Evolutionary conservation across 1,140 invertebrate species (phyloP), one percentile per base, ranked within the genome.

Genomic region (Drosophila sp.): DNA sequence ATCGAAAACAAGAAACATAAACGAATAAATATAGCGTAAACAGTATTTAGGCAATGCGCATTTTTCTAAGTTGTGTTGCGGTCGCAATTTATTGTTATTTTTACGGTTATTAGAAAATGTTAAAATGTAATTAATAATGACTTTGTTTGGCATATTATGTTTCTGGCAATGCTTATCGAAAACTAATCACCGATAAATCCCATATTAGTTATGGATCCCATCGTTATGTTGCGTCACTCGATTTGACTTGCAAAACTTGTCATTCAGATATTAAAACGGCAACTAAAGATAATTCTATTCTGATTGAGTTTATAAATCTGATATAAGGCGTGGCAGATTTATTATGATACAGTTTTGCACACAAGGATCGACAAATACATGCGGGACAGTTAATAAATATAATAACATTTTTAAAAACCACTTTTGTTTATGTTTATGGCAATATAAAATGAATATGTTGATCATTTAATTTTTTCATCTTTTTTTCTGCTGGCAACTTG

Each of bases 51-150:
- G 27, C 43, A 48, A 36, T 71, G 67, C 67, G 59, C 63, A 81
- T 74, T 32, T 48, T 53, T 62, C 56, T 21, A 62, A 59, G 32
- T 13, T 38, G 36, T 54, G 57, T 62, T 69, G 58, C 27, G 41
- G 27, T 16, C 51, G 58, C 65, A 78, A 81, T 78, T 78, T 71
- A 75, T 78, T 51, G 78, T 72, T 86, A 58, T 86, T 83, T 83
- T 83, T 83, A 87, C 79, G 82, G 63, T 82, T 79, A 89, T 87
- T 89, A 87, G 79, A 67, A 76, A 76, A 89, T 62, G 46, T 87
- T 72, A 82, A 89, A 87, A 83, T 66, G 67, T 83, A 79, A 87
- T 87, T 83, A 87, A 87, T 87, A 87, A 87, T 64, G 71, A 63
- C 78, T 89, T 87, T 73, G 46, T 51, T 67, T 72, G 79, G 71